Percentiles rank a stretch among this genome's conserved stretches.
Conservation (phyloP, 2,113 vertebrate genomes). For the Coregonus clupeaformis region DNA sequence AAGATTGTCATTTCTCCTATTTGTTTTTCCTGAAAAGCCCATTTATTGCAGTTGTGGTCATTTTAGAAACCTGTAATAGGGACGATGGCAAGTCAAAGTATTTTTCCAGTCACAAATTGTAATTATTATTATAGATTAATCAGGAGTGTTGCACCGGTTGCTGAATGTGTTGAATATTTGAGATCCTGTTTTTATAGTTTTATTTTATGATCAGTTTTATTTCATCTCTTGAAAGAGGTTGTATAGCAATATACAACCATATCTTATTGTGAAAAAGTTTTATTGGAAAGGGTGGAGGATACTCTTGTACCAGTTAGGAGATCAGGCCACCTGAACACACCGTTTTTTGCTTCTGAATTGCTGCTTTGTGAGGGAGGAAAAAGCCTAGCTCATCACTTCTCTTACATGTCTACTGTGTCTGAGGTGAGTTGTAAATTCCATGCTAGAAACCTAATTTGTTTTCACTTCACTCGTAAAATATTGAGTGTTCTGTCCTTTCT, state of each 20-base stretch:
- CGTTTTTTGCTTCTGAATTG: no score
- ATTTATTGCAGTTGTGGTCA: no score
- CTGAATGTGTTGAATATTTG: background rate
- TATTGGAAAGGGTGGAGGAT: background rate
- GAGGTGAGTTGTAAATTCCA: background rate
- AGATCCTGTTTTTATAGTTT: background rate
- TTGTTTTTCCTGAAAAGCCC: no score
- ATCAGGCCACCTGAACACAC: no score
- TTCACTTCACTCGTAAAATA: background rate
- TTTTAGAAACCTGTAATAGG: no score
- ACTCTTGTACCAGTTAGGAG: background rate
- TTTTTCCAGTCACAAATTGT: no score
- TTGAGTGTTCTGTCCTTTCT: background rate
- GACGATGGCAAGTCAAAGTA: no score
- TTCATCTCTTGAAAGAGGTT: no score
- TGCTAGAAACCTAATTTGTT: background rate
- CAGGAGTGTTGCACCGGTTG: background rate
- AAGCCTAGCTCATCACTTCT: background rate
- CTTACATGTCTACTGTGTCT: background rate
- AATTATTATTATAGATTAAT: background rate
- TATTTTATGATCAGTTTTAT: background rate
- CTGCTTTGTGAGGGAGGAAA: no score
- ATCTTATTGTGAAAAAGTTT: background rate
- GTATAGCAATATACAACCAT: background rate
- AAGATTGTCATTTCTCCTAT: no score